phyloP scores from a whole-genome alignment of 2,113 vertebrate species.

The Hoplias malabaricus region DNA sequence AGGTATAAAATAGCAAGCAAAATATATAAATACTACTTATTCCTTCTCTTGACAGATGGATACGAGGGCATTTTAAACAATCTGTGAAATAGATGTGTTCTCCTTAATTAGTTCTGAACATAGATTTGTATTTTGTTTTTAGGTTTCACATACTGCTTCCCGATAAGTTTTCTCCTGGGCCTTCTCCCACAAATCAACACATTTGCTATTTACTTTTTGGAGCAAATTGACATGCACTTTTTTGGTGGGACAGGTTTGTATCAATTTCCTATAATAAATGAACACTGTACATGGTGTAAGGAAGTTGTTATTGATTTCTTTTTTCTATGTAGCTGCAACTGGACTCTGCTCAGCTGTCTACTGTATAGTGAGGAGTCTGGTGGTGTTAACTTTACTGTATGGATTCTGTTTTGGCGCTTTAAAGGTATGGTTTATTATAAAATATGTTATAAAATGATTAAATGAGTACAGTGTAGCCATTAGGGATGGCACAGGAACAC shows the following conservation, averaged over 20 bases:
- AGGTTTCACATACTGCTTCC: slow-evolving; percentile 94
- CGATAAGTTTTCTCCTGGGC: slow-evolving; percentile 90
- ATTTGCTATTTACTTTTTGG: slow-evolving; percentile 90
- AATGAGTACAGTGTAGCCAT: too few relatives aligned
- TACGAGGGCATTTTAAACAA: not conserved
- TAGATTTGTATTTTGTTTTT: slow-evolving; percentile 49
- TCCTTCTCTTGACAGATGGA: not conserved
- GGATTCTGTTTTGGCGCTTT: slow-evolving; percentile 89
- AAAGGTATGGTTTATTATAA: slow-evolving; percentile 75
- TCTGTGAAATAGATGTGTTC: too few relatives aligned
- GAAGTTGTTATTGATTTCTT: slow-evolving; percentile 12
- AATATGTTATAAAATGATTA: not conserved
- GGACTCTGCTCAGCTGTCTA: slow-evolving; percentile 85
- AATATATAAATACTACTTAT: not conserved
- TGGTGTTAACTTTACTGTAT: slow-evolving; percentile 79
- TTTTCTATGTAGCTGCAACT: slow-evolving; percentile 81
- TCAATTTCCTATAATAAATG: not conserved
- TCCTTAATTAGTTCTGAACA: too few relatives aligned
- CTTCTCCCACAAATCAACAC: slow-evolving; percentile 98
- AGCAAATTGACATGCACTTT: slow-evolving; percentile 92
- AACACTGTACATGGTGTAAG: slow-evolving; percentile 11
- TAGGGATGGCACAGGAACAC: too few relatives aligned
- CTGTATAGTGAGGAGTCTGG: slow-evolving; percentile 82
- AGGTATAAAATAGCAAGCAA: not conserved
- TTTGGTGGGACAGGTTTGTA: slow-evolving; percentile 93